phyloP scores from a whole-genome alignment of 2,113 vertebrate species.

The Sminthopsis crassicaudata region DNA sequence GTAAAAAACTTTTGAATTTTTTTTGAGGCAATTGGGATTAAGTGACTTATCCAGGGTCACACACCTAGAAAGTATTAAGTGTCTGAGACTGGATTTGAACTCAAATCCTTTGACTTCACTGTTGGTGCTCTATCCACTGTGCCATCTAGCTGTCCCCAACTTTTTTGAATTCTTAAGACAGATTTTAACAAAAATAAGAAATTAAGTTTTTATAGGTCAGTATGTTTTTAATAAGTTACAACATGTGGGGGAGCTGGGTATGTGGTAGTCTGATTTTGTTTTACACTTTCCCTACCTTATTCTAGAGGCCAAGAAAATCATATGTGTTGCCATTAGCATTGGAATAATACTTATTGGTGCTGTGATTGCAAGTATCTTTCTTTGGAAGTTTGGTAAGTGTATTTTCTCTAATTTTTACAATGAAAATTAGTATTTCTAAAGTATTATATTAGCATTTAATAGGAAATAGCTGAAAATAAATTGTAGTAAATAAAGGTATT shows the following conservation, averaged over 20 bases:
- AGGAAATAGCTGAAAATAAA: background rate
- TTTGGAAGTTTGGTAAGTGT: slow-evolving; percentile 86
- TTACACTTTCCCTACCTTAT: background rate
- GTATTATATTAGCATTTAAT: background rate
- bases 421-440: background rate
- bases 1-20: too few relatives aligned
- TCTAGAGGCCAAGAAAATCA: slow-evolving; percentile 73
- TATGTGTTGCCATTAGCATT: slow-evolving; percentile 67
- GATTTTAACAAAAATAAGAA: background rate
- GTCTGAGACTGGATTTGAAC: too few relatives aligned
- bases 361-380: slow-evolving; percentile 72
- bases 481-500: background rate
- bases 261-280: fast-evolving
- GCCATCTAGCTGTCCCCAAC: too few relatives aligned
- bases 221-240: fast-evolving
- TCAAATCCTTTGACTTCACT: too few relatives aligned
- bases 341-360: slow-evolving; percentile 41
- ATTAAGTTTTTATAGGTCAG: background rate
- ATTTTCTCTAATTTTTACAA: background rate
- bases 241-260: background rate
- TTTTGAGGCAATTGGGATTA: too few relatives aligned
- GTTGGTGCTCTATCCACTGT: background rate
- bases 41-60: too few relatives aligned
- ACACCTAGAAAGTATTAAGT: too few relatives aligned
- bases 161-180: background rate